Conservation (phyloP, 1,140 invertebrate genomes). For the Oscheius sp. region DNA sequence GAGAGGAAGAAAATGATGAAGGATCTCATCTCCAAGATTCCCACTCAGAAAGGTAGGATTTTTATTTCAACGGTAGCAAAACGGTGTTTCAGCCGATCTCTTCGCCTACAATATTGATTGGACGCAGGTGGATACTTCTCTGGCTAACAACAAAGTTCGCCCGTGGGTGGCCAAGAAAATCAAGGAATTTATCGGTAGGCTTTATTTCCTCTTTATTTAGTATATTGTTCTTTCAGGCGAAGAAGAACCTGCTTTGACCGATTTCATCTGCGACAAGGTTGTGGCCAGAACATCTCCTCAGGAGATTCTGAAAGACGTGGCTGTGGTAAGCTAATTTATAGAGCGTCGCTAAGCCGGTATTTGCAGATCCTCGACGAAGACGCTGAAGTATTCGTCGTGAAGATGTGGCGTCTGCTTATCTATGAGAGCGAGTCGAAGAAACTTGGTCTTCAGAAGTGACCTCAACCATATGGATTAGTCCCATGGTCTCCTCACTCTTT, state of each 20-base stretch:
- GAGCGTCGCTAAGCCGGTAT: not conserved
- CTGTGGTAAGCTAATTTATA: constrained; percentile 75
- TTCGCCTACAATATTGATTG: constrained; percentile 92
- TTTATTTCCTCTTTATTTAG: not conserved
- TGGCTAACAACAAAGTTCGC: constrained; percentile 93
- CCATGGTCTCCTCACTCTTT: not conserved
- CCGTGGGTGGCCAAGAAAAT: constrained; percentile 99
- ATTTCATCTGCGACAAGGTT: constrained; percentile 98
- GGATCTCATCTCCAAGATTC: constrained; percentile 93
- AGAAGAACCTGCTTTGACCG: constrained; percentile 92
- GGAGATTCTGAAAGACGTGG: constrained; percentile 91
- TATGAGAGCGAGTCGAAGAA: constrained; percentile 97
- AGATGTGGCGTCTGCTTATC: constrained; percentile 98
- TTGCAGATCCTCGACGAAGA: constrained; percentile 92
- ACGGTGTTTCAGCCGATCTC: constrained; percentile 70
- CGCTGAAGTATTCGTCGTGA: constrained; percentile 97
- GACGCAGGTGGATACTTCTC: constrained; percentile 76
- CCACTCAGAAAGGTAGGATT: constrained; percentile 76
- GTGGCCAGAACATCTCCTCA: constrained; percentile 84
- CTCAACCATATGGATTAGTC: not conserved
- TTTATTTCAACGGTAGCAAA: not conserved
- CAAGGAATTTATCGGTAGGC: constrained; percentile 94
- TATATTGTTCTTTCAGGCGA: constrained; percentile 8
- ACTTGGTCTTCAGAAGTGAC: constrained; percentile 4
- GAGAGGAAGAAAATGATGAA: constrained; percentile 94